Evolutionary conservation across 2,113 vertebrate species (phyloP).

Genomic region (Grus americana): DNA sequence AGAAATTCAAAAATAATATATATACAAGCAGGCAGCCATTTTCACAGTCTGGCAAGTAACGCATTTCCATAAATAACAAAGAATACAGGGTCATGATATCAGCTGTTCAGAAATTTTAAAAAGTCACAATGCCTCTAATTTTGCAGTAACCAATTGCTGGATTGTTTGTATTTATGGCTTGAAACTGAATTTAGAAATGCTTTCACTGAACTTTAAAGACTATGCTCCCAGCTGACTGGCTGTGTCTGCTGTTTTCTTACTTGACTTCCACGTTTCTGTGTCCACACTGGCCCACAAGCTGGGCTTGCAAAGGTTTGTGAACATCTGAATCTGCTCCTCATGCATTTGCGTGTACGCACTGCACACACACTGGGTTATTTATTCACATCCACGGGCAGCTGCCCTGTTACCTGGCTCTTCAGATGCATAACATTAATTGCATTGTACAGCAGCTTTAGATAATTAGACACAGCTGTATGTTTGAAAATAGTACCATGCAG

Average conservation of each 20-base stretch:
- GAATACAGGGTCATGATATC: constrained; percentile 1
- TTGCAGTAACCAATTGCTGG: neutral
- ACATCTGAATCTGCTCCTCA: neutral
- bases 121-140: constrained; percentile 11
- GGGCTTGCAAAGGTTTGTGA: neutral
- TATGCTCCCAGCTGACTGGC: neutral
- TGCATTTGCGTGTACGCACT: neutral
- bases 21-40: neutral
- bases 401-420: neutral
- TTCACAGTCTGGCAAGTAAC: constrained; percentile 20
- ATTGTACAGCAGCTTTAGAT: neutral
- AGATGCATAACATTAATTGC: neutral
- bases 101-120: neutral
- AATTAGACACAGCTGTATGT: neutral
- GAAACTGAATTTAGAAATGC: constrained; percentile 28
- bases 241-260: neutral
- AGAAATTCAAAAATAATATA: neutral
- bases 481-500: neutral
- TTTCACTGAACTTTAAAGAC: neutral
- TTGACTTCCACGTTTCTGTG: neutral
- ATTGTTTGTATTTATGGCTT: neutral
- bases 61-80: constrained; percentile 51
- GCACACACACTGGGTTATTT: neutral
- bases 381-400: neutral
- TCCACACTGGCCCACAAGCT: neutral